Percentiles rank a stretch among this genome's conserved stretches.
These are phyloP conservation scores for Galemys pyrenaicus DNA, from an alignment of 2,113 vertebrate genomes.

Conservation along the genomic window DNA sequence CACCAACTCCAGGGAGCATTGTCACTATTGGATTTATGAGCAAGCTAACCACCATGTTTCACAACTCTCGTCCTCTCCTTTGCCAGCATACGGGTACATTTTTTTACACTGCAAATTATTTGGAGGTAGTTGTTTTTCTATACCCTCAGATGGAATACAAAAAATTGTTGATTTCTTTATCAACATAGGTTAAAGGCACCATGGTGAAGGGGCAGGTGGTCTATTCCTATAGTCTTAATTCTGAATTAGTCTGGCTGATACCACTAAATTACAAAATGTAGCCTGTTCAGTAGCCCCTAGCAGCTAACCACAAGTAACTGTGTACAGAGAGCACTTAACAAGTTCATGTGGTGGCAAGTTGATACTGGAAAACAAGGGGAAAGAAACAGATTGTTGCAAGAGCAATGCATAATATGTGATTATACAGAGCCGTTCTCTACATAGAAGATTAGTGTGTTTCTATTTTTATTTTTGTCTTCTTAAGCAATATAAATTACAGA, in stretches of 20 bases:
- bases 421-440: background rate
- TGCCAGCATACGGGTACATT: slow-evolving; percentile 17
- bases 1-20: background rate
- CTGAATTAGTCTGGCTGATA: slow-evolving; percentile 6
- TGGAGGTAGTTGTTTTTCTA: slow-evolving; percentile 24
- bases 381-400: background rate
- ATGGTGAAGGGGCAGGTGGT: background rate
- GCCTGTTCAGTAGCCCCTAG: background rate
- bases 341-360: background rate
- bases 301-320: background rate
- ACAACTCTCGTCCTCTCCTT: background rate
- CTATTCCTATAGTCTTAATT: slow-evolving; percentile 1
- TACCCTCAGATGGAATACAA: background rate
- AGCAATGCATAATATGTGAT: background rate
- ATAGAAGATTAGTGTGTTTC: background rate
- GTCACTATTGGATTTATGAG: background rate
- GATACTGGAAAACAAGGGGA: background rate
- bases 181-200: background rate
- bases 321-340: background rate
- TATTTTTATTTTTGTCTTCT: background rate
- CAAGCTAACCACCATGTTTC: background rate
- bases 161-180: background rate
- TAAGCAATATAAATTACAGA: slow-evolving; percentile 40
- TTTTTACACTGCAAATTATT: slow-evolving; percentile 17
- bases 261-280: slow-evolving; percentile 26